Conservation (phyloP, 2,113 vertebrate species). For the Gymnobelideus leadbeateri region DNA sequence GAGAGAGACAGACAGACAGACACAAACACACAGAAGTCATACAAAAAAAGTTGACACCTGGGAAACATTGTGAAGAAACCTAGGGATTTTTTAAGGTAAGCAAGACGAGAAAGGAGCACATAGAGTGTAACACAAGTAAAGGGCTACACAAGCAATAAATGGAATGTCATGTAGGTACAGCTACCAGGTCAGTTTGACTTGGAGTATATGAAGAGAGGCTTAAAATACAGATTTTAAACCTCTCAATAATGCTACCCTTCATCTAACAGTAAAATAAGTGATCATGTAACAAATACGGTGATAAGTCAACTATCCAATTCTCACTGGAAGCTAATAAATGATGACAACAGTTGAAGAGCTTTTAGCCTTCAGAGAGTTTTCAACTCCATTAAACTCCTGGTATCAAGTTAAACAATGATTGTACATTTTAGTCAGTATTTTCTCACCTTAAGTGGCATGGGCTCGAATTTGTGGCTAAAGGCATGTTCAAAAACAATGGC, state of each 20-base stretch:
- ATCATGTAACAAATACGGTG: neutral
- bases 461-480: conserved; percentile 86
- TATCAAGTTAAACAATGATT: neutral
- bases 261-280: neutral
- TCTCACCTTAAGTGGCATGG: conserved; percentile 91
- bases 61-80: neutral
- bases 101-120: too few relatives aligned
- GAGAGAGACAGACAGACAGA: too few relatives aligned
- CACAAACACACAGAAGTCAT: too few relatives aligned
- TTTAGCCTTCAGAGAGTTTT: neutral
- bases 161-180: neutral
- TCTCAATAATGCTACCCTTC: neutral
- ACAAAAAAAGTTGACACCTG: too few relatives aligned
- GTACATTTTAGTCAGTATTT: neutral
- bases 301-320: neutral
- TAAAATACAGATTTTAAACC: neutral
- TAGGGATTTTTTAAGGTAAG: neutral
- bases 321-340: neutral
- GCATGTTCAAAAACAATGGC: conserved; percentile 91
- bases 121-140: neutral
- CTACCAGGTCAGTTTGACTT: neutral
- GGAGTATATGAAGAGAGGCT: neutral
- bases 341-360: neutral
- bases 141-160: neutral
- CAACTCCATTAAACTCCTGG: conserved; percentile 15